phyloP scores from a whole-genome alignment of 2,113 vertebrate species.

The Pangasianodon gigas region DNA sequence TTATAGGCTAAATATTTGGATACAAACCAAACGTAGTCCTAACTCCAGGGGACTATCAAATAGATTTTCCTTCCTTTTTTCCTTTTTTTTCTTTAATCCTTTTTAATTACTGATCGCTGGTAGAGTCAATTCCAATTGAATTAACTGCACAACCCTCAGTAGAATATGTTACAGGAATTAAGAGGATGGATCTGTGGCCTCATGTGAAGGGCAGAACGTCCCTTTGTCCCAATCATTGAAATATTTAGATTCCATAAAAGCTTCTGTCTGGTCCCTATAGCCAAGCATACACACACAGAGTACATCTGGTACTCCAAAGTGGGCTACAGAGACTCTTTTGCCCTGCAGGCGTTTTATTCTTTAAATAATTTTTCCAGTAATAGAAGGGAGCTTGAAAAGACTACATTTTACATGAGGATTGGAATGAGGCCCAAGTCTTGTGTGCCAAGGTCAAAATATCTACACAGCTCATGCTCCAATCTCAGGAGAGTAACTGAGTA shows the following conservation, averaged over 20 bases:
- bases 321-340: slow-evolving; percentile 69
- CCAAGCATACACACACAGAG: slow-evolving; percentile 60
- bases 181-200: slow-evolving; percentile 58
- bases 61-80: background rate
- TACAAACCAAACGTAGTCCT: background rate
- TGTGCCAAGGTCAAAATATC: slow-evolving; percentile 76
- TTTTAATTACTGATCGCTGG: slow-evolving; percentile 27
- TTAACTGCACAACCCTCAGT: slow-evolving; percentile 55
- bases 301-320: slow-evolving; percentile 55
- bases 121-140: slow-evolving; percentile 32
- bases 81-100: slow-evolving; percentile 9
- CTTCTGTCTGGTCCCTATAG: slow-evolving; percentile 62
- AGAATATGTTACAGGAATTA: slow-evolving; percentile 72
- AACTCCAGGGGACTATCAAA: background rate
- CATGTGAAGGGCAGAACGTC: slow-evolving; percentile 20
- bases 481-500: slow-evolving; percentile 70
- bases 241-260: slow-evolving; percentile 74
- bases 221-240: slow-evolving; percentile 65
- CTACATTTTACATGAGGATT: slow-evolving; percentile 27
- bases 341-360: slow-evolving; percentile 73
- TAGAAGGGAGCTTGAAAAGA: slow-evolving; percentile 31
- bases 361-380: slow-evolving; percentile 73
- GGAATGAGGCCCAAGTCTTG: slow-evolving; percentile 57
- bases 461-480: slow-evolving; percentile 48
- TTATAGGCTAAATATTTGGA: background rate